These are phyloP conservation scores for Oreochromis mossambicus DNA, from an alignment of 2,797 vertebrate species.

Conservation along the genomic window DNA sequence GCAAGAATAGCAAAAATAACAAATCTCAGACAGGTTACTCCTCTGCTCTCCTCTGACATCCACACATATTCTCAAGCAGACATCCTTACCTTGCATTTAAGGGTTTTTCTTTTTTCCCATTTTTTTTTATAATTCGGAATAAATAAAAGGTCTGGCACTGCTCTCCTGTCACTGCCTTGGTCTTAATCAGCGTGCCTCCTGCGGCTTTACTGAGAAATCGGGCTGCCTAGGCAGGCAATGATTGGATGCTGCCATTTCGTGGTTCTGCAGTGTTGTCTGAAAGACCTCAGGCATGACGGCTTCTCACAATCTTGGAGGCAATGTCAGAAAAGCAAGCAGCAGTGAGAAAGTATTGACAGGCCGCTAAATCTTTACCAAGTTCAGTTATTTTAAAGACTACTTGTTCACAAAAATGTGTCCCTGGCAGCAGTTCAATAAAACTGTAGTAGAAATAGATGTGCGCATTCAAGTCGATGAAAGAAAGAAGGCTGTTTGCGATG, in stretches of 20 bases:
- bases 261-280: slow-evolving; percentile 1
- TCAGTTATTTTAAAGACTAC: background rate
- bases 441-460: background rate
- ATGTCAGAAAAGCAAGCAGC: background rate
- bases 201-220: slow-evolving; percentile 10
- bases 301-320: background rate
- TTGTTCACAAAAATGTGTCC: background rate
- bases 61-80: background rate
- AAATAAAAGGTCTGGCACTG: slow-evolving; percentile 2
- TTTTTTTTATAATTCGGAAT: background rate
- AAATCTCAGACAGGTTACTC: background rate
- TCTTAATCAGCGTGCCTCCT: slow-evolving; percentile 40
- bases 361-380: background rate
- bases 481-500: background rate
- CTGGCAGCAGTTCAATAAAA: background rate
- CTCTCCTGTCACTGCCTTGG: slow-evolving; percentile 6
- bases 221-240: slow-evolving; percentile 6
- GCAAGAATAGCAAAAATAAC: background rate
- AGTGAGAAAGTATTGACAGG: background rate
- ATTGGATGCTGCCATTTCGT: slow-evolving; percentile 35
- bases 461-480: background rate
- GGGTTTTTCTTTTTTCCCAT: background rate
- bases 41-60: background rate
- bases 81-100: background rate
- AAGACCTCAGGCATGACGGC: background rate